Evolutionary conservation across 2,797 vertebrate species (phyloP), one percentile per base, ranked within the genome.

Genomic region (Manis crassicaudata): DNA sequence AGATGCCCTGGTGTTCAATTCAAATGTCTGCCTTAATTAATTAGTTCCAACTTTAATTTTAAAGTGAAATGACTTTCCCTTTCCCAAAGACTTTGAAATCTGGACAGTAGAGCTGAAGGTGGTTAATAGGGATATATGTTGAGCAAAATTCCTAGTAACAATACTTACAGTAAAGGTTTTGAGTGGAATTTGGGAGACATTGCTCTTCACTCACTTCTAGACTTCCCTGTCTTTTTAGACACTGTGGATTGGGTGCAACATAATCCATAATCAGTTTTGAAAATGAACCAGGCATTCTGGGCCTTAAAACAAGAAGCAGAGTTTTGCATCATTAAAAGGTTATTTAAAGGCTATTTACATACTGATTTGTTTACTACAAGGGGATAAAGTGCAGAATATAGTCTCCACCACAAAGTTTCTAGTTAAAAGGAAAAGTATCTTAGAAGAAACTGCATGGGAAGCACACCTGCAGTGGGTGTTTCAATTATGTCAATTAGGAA

Each of bases 1-100:
- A 93, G 58, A 43, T 62, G 8, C 25, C 21, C 20, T 94, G 10
- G 6, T 35, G 52, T 88, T 94, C 67, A 89, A 52, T 95, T 96
- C 25, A 91, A 89, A 63, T 75, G 27, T 52, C 70, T 90, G 23
- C 14, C 25, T 60, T 89, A 91, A 94, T 95, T 92, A 68, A 90
- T 68, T 75, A 73, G 13, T 27, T 11, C 10, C 16, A 85, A 27
- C 75, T 79, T 75, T 94, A 82, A 65, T 68, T 82, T 93, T 88
- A 93, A 84, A 17, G 32, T 70, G 20, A 92, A 87, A 85, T 43
- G 67, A 88, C 12, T 79, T 88, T 93, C 52, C 46, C 1, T 87
- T 87, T 73, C 23, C 29, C 54, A 84, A 91, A 90, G 7, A 35
- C 43, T 92, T 92, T 89, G 65, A 94, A 92, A 88, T 72, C 40